Evolutionary conservation across 2,113 vertebrate species (phyloP), one percentile per base, ranked within the genome.

Genomic region (Malurus cyaneus): DNA sequence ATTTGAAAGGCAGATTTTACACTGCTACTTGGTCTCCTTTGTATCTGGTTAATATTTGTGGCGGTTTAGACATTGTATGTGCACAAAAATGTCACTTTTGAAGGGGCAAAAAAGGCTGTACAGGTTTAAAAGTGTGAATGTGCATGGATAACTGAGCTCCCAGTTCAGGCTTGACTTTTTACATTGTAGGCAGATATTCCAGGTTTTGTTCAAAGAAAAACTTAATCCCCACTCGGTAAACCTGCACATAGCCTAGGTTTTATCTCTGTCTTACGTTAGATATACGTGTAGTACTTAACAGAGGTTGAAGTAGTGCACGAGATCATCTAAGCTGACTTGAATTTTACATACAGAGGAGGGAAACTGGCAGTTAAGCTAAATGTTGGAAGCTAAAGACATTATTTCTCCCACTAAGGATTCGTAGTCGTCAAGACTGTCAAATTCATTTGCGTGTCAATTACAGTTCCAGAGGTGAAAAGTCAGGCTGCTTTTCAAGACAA

Each of bases 401-500:
- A 3, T 83, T 73, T 86, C 59, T 96, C 49, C 53, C 46, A 76
- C 69, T 46, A 81, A 71, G 69, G 80, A 52, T 61, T 71, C 47
- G 2, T 14, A 61, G 57, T 90, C 10, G 0, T 83, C 71, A 65
- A 66, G 52, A 59, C 79, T 77, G 50, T 81, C 80, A 88, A 1
- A 88, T 82, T 62, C 49, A 42, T 92, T 90, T 88, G 66, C 65
- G 66, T 88, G 88, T 94, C 80, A 93, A 8, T 88, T 88, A 31
- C 24, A 47, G 67, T 86, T 95, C 67, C 61, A 93, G 62, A 80
- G 94, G 90, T 92, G 85, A 96, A 84, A 95, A 96, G 94, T 95
- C 81, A 74, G 77, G 57, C 39, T 81, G 72, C 57, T 69, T 93
- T 91, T 91, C 69, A 49, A 94, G 50, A 54, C 36, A 69, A 61